phyloP scores from a whole-genome alignment of 2,888 invertebrate genomes.

The Osmoderma eremita region DNA sequence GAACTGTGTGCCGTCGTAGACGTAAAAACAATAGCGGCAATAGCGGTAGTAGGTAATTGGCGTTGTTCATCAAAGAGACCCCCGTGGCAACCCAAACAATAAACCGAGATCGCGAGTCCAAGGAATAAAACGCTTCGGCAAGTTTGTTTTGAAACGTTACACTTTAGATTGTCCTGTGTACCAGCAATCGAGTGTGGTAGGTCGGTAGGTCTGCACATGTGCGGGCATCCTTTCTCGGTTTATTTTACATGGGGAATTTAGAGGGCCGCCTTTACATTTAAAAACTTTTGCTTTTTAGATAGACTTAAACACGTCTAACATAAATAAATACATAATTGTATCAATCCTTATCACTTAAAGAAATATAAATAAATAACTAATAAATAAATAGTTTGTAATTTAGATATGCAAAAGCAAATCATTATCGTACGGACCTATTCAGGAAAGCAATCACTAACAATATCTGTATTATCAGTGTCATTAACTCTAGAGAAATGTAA shows the following conservation, averaged over 20 bases:
- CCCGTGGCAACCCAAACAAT: slow-evolving; percentile 23
- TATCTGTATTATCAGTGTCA: slow-evolving; percentile 6
- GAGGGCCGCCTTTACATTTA: no score
- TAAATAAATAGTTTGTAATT: no score
- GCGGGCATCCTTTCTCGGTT: no score
- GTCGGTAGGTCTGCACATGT: no score
- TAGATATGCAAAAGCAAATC: no score
- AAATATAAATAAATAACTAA: no score
- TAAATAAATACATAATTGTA: no score
- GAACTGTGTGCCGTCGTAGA: neutral
- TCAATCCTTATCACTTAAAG: no score
- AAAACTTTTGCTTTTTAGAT: no score
- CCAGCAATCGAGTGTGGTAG: no score
- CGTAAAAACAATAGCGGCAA: neutral
- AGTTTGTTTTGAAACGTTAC: slow-evolving; percentile 28
- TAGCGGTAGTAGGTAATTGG: slow-evolving; percentile 3
- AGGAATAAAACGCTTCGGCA: slow-evolving; percentile 2
- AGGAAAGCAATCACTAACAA: neutral
- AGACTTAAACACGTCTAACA: no score
- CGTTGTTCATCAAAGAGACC: slow-evolving; percentile 11
- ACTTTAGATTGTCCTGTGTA: slow-evolving; percentile 5
- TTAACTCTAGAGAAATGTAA: slow-evolving; percentile 12
- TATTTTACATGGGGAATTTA: no score
- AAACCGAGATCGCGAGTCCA: slow-evolving; percentile 3
- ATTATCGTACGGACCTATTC: neutral